phyloP scores from a whole-genome alignment of 2,888 invertebrate genomes.

The Nomada fucata region DNA sequence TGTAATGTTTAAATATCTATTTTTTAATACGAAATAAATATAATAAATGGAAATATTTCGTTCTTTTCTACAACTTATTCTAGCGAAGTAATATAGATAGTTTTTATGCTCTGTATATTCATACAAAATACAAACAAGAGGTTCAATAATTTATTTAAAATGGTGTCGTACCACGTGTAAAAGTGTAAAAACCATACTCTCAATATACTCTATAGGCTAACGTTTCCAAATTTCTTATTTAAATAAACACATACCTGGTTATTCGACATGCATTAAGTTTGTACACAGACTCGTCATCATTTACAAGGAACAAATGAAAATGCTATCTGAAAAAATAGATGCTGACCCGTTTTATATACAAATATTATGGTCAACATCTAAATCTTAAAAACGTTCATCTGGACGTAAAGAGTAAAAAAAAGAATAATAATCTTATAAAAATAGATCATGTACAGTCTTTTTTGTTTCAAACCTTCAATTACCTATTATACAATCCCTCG shows the following conservation, averaged over 20 bases:
- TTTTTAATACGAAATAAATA: slow-evolving; percentile 42
- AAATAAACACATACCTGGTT: slow-evolving; percentile 36
- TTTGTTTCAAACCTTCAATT: slow-evolving; percentile 35
- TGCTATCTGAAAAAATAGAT: slow-evolving; percentile 4
- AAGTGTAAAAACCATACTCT: slow-evolving; percentile 23
- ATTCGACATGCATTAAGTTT: slow-evolving; percentile 35
- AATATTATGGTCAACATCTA: neutral
- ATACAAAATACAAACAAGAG: slow-evolving; percentile 24
- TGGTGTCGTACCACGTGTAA: neutral
- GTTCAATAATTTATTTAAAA: slow-evolving; percentile 48
- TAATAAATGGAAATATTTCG: slow-evolving; percentile 17
- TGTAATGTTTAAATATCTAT: slow-evolving; percentile 18
- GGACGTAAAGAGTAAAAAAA: slow-evolving; percentile 3
- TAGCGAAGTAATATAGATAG: neutral
- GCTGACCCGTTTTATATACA: slow-evolving; percentile 14
- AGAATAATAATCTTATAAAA: slow-evolving; percentile 37
- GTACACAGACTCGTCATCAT: slow-evolving; percentile 30
- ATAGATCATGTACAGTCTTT: slow-evolving; percentile 46
- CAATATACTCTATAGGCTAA: slow-evolving; percentile 1
- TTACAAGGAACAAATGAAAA: slow-evolving; percentile 41
- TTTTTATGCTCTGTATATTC: slow-evolving; percentile 27
- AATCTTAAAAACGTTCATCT: slow-evolving; percentile 4
- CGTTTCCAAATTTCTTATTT: slow-evolving; percentile 15
- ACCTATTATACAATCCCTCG: slow-evolving; percentile 38
- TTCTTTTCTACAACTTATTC: slow-evolving; percentile 11